A percentile compares a stretch with the other conserved stretches of the same genome.
phyloP scores from a whole-genome alignment of 1,140 invertebrate genomes.

The Drosophila busckii region DNA sequence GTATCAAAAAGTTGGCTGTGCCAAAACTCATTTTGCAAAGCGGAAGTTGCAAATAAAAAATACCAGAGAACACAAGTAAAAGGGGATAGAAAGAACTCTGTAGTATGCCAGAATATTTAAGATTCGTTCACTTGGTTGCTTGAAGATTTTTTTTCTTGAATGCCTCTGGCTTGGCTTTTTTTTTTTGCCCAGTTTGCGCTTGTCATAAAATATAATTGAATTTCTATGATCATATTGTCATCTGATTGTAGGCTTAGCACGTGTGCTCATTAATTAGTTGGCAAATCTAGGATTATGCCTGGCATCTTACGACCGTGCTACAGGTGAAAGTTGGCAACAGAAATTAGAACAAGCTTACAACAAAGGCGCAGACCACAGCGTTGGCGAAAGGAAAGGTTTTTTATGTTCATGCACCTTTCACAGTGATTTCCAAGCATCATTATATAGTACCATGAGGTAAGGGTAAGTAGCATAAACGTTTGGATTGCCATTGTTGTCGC shows the following conservation, averaged over 20 bases:
- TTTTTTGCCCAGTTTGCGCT: constrained; percentile 5
- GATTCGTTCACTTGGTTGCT: no score
- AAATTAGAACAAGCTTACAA: constrained; percentile 40
- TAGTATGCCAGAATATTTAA: background rate
- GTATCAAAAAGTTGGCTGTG: no score
- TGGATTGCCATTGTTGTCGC: constrained; percentile 22
- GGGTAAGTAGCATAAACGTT: constrained; percentile 23
- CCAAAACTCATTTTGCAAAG: constrained; percentile 46
- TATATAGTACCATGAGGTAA: constrained; percentile 23
- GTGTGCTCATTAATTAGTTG: constrained; percentile 48
- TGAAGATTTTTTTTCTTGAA: constrained; percentile 1
- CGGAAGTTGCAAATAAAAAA: constrained; percentile 67
- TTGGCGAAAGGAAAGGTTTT: constrained; percentile 34
- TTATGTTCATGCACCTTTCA: constrained; percentile 13
- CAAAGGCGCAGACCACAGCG: no score
- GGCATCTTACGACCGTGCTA: constrained; percentile 3
- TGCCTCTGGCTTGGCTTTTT: background rate
- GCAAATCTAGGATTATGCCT: constrained; percentile 8
- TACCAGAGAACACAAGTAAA: constrained; percentile 7
- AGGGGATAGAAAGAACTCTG: background rate
- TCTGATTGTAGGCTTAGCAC: constrained; percentile 11
- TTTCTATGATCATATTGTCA: constrained; percentile 19
- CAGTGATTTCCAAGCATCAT: constrained; percentile 31
- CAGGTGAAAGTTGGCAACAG: constrained; percentile 55
- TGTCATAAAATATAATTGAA: constrained; percentile 47